Percentiles rank a stretch among this genome's conserved stretches.
Evolutionary conservation across 2,113 vertebrate genomes (phyloP).

Genomic region (Lamprotornis superbus): DNA sequence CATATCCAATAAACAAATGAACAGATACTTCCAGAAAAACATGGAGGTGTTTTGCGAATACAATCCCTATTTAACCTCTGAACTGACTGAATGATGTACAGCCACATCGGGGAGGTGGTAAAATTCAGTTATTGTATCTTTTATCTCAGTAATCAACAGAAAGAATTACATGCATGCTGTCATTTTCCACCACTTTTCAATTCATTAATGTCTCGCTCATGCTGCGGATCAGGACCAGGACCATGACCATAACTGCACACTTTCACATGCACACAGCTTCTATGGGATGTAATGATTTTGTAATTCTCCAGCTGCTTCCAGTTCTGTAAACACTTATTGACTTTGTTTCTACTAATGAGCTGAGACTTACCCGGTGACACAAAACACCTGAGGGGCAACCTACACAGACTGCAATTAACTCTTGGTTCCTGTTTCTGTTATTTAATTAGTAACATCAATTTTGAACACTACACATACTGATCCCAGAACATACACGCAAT

Average conservation of each 20-base stretch:
- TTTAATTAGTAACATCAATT: constrained; percentile 62
- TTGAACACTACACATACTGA: not conserved
- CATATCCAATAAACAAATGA: not conserved
- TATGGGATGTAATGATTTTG: not conserved
- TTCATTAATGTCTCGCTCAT: not conserved
- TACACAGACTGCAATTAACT: constrained; percentile 49
- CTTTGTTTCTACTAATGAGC: constrained; percentile 55
- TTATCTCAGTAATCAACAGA: not conserved
- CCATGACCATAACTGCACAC: not conserved
- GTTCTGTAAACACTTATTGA: constrained; percentile 41
- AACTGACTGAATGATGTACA: not conserved
- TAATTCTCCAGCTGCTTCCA: constrained; percentile 26
- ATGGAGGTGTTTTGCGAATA: not conserved
- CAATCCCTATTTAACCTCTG: not conserved
- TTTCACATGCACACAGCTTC: not conserved
- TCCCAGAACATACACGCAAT: constrained; percentile 41
- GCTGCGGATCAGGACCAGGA: not conserved
- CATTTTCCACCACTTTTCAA: not conserved
- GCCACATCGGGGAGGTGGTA: not conserved
- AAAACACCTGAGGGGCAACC: constrained; percentile 39
- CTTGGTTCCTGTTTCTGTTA: constrained; percentile 42
- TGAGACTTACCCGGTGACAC: constrained; percentile 27
- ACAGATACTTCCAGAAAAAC: not conserved
- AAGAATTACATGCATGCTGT: not conserved
- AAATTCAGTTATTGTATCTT: not conserved